Base-by-base conservation (phyloP, 2,888 invertebrate genomes). In the Rapana venosa region DNA sequence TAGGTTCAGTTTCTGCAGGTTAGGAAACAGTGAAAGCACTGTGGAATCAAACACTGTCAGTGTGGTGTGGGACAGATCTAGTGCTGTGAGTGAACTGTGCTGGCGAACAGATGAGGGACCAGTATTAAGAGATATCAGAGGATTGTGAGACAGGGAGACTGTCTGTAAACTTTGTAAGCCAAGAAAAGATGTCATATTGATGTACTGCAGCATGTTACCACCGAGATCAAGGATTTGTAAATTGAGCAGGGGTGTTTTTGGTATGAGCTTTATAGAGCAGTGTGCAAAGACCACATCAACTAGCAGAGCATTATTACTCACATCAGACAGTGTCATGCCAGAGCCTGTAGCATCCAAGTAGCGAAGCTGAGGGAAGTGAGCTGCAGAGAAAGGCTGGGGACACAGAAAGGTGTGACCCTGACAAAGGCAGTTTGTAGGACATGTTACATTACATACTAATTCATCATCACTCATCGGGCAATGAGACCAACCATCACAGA, bases 321-420 rank as follows among this genome's bases (percentile, higher is more conserved):
- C 81, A 81, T 81, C 81, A 35, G 26, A 0, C 36, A 81, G 36
- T 36, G 81, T 81, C 81, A 81, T 81, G 4, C 36, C 81, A 36
- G 81, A 81, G 4, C 81, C 81, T 81, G 36, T 81, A 22, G 36
- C 81, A n/a, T 81, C 36, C 81, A 81, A 20, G 22, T 36, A 81
- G 6, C 36, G 81, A 5, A 81, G 36, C 81, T 81, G 81, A n/a
- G 81, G 81, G 22, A 47, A 81, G 13, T 36, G 36, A 20, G 81
- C 35, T 20, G 81, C 81, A 35, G 81, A 35, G 81, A 81, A 81
- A 20, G 81, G 81, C 81, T 36, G 81, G 36, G 36, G 81, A 36
- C 81, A 81, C 20, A 81, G 36, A 81, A 81, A 81, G 4, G 20
- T 36, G 81, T 81, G 81, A 81, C 81, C 81, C 22, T 81, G 81